These are phyloP conservation scores for Sisyra terminalis DNA, from an alignment of 2,888 invertebrate species.

Conservation along the genomic window DNA sequence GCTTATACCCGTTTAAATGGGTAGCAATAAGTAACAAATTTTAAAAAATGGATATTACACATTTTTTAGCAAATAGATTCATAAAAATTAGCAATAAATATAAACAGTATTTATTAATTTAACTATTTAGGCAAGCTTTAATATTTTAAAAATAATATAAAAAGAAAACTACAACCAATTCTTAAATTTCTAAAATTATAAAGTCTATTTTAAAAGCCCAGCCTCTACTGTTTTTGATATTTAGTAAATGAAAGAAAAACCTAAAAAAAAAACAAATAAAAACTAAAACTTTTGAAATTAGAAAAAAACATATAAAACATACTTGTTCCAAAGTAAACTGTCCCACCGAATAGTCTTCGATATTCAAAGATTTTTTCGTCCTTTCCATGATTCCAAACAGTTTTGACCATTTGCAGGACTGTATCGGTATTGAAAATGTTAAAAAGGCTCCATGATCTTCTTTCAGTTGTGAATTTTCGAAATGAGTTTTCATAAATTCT, in stretches of 20 bases:
- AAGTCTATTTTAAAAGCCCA: too few species aligned
- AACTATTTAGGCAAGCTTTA: too few species aligned
- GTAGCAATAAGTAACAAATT: too few species aligned
- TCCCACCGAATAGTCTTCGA: conserved; percentile 69
- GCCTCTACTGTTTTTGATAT: conserved; percentile 23
- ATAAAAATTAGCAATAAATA: too few species aligned
- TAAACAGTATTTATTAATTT: too few species aligned
- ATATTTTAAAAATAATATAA: too few species aligned
- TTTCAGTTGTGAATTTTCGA: conserved; percentile 27
- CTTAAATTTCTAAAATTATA: too few species aligned
- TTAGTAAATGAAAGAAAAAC: conserved; percentile 56
- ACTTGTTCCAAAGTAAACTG: conserved; percentile 69
- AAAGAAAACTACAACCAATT: too few species aligned
- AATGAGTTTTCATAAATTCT: conserved; percentile 17
- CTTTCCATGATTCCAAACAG: conserved; percentile 65
- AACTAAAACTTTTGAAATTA: background rate
- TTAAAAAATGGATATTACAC: too few species aligned
- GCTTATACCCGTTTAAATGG: too few species aligned
- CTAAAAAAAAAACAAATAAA: conserved; percentile 13
- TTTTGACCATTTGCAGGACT: conserved; percentile 46
- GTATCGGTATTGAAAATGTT: conserved; percentile 49
- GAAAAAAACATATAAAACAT: conserved; percentile 1
- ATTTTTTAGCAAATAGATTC: too few species aligned
- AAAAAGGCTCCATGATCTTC: conserved; percentile 56
- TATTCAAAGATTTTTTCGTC: conserved; percentile 24